A percentile compares a stretch with the other conserved stretches of the same genome.
Evolutionary conservation across 1,140 invertebrate species (phyloP).

Genomic region (Pogonus chalceus): DNA sequence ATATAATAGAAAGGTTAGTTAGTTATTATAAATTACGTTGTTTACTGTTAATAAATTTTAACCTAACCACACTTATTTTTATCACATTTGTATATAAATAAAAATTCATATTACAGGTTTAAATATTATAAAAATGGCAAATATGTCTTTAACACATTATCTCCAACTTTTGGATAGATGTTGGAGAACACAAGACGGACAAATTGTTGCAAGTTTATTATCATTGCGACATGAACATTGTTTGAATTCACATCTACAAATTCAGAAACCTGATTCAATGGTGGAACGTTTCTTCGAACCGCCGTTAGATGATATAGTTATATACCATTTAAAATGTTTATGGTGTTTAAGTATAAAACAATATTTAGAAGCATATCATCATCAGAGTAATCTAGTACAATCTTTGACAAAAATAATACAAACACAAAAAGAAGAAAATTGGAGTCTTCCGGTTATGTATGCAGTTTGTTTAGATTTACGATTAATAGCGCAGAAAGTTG

Average conservation of each 20-base stretch:
- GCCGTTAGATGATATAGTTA: conserved; percentile 71
- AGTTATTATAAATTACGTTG: too few species aligned
- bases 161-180: conserved; percentile 40
- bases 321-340: conserved; percentile 65
- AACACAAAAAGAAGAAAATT: conserved; percentile 89
- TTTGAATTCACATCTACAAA: conserved; percentile 53
- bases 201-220: conserved; percentile 49
- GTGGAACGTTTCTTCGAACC: conserved; percentile 59
- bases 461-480: conserved; percentile 79
- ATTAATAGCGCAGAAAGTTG: conserved; percentile 70
- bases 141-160: conserved; percentile 30
- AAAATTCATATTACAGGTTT: too few species aligned
- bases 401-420: conserved; percentile 76
- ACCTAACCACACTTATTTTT: too few species aligned
- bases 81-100: too few species aligned
- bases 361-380: conserved; percentile 63
- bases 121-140: too few species aligned
- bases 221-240: conserved; percentile 70
- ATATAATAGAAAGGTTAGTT: too few species aligned
- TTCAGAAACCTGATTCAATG: conserved; percentile 56
- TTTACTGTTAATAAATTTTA: too few species aligned
- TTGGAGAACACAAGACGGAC: conserved; percentile 47
- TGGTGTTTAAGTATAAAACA: conserved; percentile 54
- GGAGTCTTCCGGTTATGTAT: conserved; percentile 87
- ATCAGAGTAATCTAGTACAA: conserved; percentile 69